Evolutionary conservation across 2,888 invertebrate genomes (phyloP), one percentile per base, ranked within the genome.

Genomic region (Tortrix viridana): DNA sequence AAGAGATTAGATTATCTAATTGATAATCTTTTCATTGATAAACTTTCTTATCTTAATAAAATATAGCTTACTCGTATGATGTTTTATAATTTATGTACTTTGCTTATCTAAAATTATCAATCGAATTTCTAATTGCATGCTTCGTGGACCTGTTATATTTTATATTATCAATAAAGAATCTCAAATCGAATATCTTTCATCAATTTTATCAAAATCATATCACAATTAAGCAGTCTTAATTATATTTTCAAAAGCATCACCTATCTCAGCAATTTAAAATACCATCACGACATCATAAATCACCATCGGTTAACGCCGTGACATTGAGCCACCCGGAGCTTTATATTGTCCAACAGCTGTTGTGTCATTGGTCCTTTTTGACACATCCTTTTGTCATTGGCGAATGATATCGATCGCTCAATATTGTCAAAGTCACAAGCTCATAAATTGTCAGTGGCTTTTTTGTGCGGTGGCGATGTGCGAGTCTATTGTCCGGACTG

Each of bases 391-490:
- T 89, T 90, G 87, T 89, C 76, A 72, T 76, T 77, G 74, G 84
- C 70, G 85, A 79, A 84, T 81, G 89, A 91, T 90, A 90, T 89
- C 89, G 88, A 91, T 91, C 91, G 86, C 82, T 84, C 82, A 85
- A 86, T 86, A 88, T 86, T 85, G 81, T 82, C 79, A 62, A 50
- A 56, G 38, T 71, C 73, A 79, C 86, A 86, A 82, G 81, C 86
- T 88, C 89, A 88, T 90, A 90, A 89, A 90, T 90, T 90, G 88
- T 89, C 88, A 71, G 67, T 67, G 73, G 71, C 32, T 82, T 85
- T 84, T 85, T 82, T 81, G 72, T 80, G 76, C 69, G 75, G 80
- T 80, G 82, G 84, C 86, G 82, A 84, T 82, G 85, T 85, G 86
- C 83, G 76, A 75, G 80, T 79, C 82, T 79, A 81, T 88, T 89